Base-by-base conservation (phyloP, 2,888 invertebrate species). In the Catocala nupta region DNA sequence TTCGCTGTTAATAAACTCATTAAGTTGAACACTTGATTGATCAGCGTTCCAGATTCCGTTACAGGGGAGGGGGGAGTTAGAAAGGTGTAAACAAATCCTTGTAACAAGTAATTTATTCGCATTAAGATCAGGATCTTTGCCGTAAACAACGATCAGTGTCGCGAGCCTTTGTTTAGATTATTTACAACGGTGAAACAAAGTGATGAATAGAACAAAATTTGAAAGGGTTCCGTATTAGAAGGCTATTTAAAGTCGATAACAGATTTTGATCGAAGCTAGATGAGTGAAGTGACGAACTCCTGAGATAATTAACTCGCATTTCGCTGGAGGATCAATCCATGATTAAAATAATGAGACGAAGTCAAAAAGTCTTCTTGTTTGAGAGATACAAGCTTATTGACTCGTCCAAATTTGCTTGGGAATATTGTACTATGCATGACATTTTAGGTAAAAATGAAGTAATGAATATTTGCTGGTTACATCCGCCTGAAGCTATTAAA, bases 101-200 rank as follows among this genome's bases (percentile, higher is more conserved):
- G 71, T 73, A 69, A 73, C 77, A 75, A 79, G 77, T 82, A 81
- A 82, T 82, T 81, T 81, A 80, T 78, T 80, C 63, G 71, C 72
- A 78, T 82, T 81, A 80, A 81, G 78, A 80, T 81, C 74, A 72
- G 64, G 75, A 82, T 81, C 80, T 80, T 71, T 77, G 78, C 67
- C 69, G 79, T 70, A 73, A 81, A 81, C 80, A 81, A 75, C 72
- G 81, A 80, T 82, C 77, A 79, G 71, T 72, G 71, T 73, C 73
- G 52, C 55, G 60, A 52, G 62, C 71, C 75, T 75, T 82, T 81
- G 81, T 81, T 81, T 68, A 78, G 75, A 80, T 80, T 75, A 81
- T 81, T 81, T 81, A 80, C 71, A 70, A 68, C 77, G 55, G 59
- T 63, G 66, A 70, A 25, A 68, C 71, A 54, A 55, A 60, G 63